A percentile compares a stretch with the other conserved stretches of the same genome.
These are phyloP conservation scores for Callipepla squamata DNA, from an alignment of 2,113 vertebrate genomes.

Conservation along the genomic window DNA sequence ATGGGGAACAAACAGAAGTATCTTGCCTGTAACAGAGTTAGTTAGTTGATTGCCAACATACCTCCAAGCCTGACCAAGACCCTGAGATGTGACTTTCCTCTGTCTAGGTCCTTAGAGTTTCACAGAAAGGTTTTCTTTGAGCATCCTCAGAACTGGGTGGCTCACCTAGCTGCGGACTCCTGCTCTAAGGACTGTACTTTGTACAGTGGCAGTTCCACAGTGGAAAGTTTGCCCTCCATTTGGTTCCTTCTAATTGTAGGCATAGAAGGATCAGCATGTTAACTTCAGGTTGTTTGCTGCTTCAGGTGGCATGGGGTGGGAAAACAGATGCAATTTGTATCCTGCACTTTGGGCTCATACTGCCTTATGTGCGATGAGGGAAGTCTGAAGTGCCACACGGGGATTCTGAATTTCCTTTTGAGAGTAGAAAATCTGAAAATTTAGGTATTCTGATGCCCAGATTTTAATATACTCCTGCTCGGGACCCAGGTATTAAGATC, in stretches of 20 bases:
- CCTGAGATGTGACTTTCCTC: background rate
- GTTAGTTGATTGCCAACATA: background rate
- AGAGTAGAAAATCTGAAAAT: background rate
- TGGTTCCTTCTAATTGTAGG: background rate
- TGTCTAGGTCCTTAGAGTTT: background rate
- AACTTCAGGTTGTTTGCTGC: background rate
- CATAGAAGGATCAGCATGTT: background rate
- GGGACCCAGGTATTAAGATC: background rate
- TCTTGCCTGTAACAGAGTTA: background rate
- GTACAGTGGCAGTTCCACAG: background rate
- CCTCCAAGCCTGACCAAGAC: background rate
- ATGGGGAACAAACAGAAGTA: background rate
- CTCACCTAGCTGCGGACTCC: background rate
- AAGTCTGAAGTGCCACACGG: background rate
- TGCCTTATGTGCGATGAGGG: background rate
- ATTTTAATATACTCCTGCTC: rapidly evolving
- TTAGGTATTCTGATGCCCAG: background rate
- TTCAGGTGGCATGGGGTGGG: background rate
- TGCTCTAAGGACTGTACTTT: background rate
- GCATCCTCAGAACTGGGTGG: background rate
- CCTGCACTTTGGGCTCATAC: background rate
- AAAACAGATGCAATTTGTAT: background rate
- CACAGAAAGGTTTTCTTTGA: background rate
- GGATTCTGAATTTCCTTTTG: background rate
- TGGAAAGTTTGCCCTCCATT: background rate